A percentile compares a stretch with the other conserved stretches of the same genome.
Evolutionary conservation across 2,797 vertebrate species (phyloP).

Genomic region (Acanthurus lineatus): DNA sequence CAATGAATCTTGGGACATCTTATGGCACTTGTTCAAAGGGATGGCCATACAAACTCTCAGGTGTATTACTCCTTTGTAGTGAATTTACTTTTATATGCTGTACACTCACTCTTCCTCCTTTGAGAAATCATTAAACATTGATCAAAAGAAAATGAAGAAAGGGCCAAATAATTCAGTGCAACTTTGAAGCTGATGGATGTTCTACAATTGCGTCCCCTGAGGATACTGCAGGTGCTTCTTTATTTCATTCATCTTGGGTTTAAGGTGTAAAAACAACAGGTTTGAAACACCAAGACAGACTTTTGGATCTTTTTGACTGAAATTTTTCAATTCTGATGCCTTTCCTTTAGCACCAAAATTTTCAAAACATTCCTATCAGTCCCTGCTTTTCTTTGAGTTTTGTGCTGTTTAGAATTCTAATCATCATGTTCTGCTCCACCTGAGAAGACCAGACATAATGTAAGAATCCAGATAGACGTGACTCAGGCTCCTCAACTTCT

Average conservation of each 20-base stretch:
- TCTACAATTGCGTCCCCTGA: constrained; percentile 13
- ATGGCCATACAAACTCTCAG: not conserved
- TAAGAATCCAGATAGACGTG: constrained; percentile 51
- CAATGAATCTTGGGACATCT: not conserved
- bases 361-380: too few relatives aligned
- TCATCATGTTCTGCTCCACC: constrained; percentile 32
- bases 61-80: not conserved
- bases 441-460: constrained; percentile 46
- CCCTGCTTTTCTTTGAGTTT: not conserved
- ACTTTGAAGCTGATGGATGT: constrained; percentile 48
- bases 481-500: constrained; percentile 60
- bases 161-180: not conserved
- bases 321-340: too few relatives aligned
- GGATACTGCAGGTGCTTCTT: not conserved
- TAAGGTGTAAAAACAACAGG: constrained; percentile 3
- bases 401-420: constrained; percentile 30
- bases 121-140: constrained; percentile 45
- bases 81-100: constrained; percentile 27
- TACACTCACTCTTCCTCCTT: not conserved
- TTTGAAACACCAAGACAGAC: not conserved
- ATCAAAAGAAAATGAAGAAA: constrained; percentile 56
- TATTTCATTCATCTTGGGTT: not conserved
- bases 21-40: not conserved
- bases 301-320: not conserved
- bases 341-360: too few relatives aligned